Base-by-base conservation (phyloP, 1,140 invertebrate genomes). In the Antheraea pernyi region DNA sequence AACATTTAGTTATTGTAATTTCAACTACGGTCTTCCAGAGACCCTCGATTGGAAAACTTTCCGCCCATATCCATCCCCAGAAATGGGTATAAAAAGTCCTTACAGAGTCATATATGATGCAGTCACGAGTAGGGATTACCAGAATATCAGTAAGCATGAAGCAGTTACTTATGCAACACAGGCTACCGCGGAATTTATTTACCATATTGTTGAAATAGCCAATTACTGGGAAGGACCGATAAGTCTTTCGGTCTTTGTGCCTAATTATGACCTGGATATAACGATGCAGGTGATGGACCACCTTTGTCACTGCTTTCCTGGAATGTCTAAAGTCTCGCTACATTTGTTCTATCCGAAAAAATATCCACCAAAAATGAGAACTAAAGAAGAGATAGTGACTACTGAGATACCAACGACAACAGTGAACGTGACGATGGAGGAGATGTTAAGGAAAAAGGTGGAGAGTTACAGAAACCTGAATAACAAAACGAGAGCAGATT, bases 181-280 rank as follows among this genome's bases (percentile, higher is more conserved):
- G 83, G 94, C 95, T 0, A 96, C 96, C 0, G 94, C 95, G 0
- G 96, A 96, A 82, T 96, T 96, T 88, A 89, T 96, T 53, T 94
- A 95, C 72, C 95, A 96, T 72, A 87, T 97, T 16, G 93, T 94
- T 10, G 95, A 96, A 84, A 93, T 97, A n/a, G 94, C 94, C 3
- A 92, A 86, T 77, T 83, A 93, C 75, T 96, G 96, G 96, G 94
- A 96, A 73, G 96, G 96, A 4, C 95, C 95, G 0, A 92, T 97
- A 7, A 96, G 95, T 76, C 88, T 97, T 1, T 93, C 96, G 10
- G 93, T 96, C 3, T 97, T 95, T 85, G 94, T 95, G 18, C 96
- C 96, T 1, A 93, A 94, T 66, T 93, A 93, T 68, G 96, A 97
- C 81, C 93, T 95, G 63, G 93, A 93, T 48, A 79, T 95, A 30